Evolutionary conservation across 1,140 invertebrate species (phyloP), one percentile per base, ranked within the genome.

Genomic region (Drosophila jambulina): DNA sequence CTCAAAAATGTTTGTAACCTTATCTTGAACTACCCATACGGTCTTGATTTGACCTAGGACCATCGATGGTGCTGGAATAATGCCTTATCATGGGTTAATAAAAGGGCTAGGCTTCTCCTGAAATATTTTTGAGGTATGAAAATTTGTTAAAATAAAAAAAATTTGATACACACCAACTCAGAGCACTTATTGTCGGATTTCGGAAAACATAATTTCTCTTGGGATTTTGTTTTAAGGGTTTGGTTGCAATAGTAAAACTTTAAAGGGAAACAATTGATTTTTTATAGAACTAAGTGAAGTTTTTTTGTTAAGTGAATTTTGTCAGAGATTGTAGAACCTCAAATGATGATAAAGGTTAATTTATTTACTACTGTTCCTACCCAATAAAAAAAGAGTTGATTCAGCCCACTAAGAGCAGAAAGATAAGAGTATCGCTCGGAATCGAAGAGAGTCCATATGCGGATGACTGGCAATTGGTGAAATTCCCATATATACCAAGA

Each of bases 361-460:
- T 2, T 27, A 10, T 27, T n/a, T 48, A 25, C 6, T n/a, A 27
- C 46, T 12, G 4, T n/a, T 49, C n/a, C 25, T 27, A n/a, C 8
- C 2, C 23, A 25, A 10, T 48, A n/a, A 12, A 49, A 5, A n/a
- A 49, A 49, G 46, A 49, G 23, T 49, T 9, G 17, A 36, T 17
- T 58, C 21, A 36, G 29, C 9, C 1, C 2, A 17, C 32, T 17
- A 64, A 34, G 49, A 29, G 46, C 19, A 21, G 8, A 13, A 17
- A 27, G 67, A 45, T 45, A 64, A 67, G 63, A 67, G 64, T 38
- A 48, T 59, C 17, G 4, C 12, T 19, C 1, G n/a, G 0, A 38
- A 46, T 29, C 17, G 32, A 48, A 48, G 57, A 45, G 57, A 62
- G 42, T 38, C 8, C 46, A 67, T 69, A 45, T 65, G 36, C 13